Evolutionary conservation across 2,888 invertebrate species (phyloP), one percentile per base, ranked within the genome.

Genomic region (Rhopalosiphum nymphaeae): DNA sequence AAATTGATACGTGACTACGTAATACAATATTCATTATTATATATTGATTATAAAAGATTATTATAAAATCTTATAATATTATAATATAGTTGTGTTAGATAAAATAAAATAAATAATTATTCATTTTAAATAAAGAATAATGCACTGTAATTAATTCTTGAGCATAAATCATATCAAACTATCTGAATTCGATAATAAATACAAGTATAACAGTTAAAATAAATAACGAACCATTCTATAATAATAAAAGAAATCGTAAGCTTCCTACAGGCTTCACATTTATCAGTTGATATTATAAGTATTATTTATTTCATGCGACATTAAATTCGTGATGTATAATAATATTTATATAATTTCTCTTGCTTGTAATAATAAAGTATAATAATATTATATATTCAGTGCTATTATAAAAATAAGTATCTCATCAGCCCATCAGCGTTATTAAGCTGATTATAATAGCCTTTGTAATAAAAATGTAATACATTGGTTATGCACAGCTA

Each of bases 381-480:
- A 21, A 78, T 78, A 78, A 36, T 67, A 78, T 78, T 36, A 36
- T 67, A 67, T 67, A 7, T n/a, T 67, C 78, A 78, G 78, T 78
- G 78, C 36, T 36, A 78, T 78, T 78, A 78, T 36, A 78, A 78
- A 78, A 78, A 78, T 78, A 78, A 78, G 78, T 36, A 46, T 46
- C 44, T 46, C 10, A 67, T 11, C 26, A 86, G 5, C 46, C 44
- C 44, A 86, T 44, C 29, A 86, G 44, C 86, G 29, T 86, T 86
- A 44, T 46, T 86, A 44, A 44, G 46, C 29, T 36, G 78, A 78
- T 78, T 49, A 87, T 87, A 46, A 87, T 87, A 49, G 87, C 49
- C 87, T 87, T 86, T 86, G 86, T 86, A 86, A 13, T 86, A 46
- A 46, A 86, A 86, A 86, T 49, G 49, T n/a, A 49, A 87, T 46